Conservation (phyloP, 2,797 vertebrate species). For the Philypnodon macrostomus region DNA sequence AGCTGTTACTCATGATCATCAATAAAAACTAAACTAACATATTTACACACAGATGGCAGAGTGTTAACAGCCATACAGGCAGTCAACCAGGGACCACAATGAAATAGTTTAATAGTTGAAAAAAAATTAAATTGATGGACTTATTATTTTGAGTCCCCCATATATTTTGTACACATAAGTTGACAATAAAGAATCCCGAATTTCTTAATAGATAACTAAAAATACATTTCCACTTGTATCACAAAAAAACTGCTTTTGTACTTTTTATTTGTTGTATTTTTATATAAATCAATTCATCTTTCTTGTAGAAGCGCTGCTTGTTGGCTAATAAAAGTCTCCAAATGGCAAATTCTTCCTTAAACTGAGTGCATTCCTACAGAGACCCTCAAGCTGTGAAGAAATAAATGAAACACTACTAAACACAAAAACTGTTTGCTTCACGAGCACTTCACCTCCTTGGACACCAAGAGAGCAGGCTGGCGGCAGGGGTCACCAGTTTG, state of each 20-base stretch:
- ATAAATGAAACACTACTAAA: conserved; percentile 21
- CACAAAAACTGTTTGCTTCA: conserved; percentile 30
- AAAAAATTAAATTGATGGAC: no score
- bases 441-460: conserved; percentile 42
- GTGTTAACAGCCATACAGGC: conserved; percentile 21
- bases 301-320: neutral
- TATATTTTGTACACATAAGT: no score
- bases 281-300: neutral
- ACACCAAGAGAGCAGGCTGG: conserved; percentile 46
- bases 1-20: conserved; percentile 73
- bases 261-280: no score
- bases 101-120: no score
- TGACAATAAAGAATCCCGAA: no score
- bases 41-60: conserved; percentile 54
- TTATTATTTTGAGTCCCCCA: no score
- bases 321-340: conserved; percentile 7
- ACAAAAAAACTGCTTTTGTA: no score
- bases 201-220: no score
- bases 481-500: conserved; percentile 32
- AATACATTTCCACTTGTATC: no score
- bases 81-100: no score
- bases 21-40: conserved; percentile 56
- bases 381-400: conserved; percentile 12
- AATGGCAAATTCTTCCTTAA: conserved; percentile 20
- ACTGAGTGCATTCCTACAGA: conserved; percentile 9